A percentile compares a stretch with the other conserved stretches of the same genome.
Evolutionary conservation across 2,888 invertebrate genomes (phyloP).

Genomic region (Hirtodrosophila alboralis): DNA sequence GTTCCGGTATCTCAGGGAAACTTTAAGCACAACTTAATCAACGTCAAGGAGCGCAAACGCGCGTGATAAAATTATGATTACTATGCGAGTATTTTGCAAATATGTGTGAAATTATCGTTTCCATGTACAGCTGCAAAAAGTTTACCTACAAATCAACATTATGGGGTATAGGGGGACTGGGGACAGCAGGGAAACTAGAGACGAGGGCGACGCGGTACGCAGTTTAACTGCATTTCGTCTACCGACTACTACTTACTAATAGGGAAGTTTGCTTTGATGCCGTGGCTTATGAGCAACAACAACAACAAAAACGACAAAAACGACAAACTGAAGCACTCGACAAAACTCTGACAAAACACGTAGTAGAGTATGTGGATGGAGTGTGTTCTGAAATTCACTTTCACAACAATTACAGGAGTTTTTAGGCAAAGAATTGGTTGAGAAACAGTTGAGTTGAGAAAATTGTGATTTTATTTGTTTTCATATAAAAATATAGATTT

Average conservation of each 20-base stretch:
- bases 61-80: constrained; percentile 76
- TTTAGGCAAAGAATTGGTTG: no score
- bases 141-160: constrained; percentile 60
- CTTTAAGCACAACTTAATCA: constrained; percentile 76
- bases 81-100: constrained; percentile 59
- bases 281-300: constrained; percentile 17
- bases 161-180: no score
- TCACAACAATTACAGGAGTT: no score
- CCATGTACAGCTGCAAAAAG: constrained; percentile 55
- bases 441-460: no score
- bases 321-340: constrained; percentile 10
- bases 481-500: no score
- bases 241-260: constrained; percentile 14
- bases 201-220: background rate
- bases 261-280: constrained; percentile 30
- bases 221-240: constrained; percentile 14
- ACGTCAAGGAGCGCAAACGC: constrained; percentile 58
- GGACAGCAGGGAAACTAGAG: no score
- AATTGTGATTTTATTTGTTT: no score
- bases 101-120: constrained; percentile 73
- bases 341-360: constrained; percentile 19
- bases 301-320: constrained; percentile 8
- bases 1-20: constrained; percentile 36
- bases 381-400: no score
- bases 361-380: background rate